A percentile compares a stretch with the other conserved stretches of the same genome.
These are phyloP conservation scores for Philaethria dido DNA, from an alignment of 2,888 invertebrate genomes.

Conservation along the genomic window DNA sequence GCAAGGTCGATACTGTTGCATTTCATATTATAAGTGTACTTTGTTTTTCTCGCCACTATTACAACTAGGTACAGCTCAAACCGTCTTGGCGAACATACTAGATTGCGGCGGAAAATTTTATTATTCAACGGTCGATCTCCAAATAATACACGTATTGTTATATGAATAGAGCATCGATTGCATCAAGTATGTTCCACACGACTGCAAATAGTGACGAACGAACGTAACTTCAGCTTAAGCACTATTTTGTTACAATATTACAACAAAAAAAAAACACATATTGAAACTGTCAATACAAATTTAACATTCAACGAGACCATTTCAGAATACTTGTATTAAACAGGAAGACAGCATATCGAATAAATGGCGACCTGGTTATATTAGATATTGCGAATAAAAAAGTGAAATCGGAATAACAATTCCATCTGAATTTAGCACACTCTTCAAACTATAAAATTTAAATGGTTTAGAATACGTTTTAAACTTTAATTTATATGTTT, in stretches of 20 bases:
- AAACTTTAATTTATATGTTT: neutral
- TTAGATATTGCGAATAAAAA: constrained; percentile 49
- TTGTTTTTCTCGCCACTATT: constrained; percentile 53
- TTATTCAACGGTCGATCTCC: constrained; percentile 38
- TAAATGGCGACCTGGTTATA: constrained; percentile 69
- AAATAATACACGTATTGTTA: constrained; percentile 44
- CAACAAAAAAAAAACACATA: constrained; percentile 22
- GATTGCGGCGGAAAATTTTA: constrained; percentile 40
- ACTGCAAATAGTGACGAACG: constrained; percentile 62
- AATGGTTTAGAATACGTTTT: constrained; percentile 1
- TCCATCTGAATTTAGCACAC: constrained; percentile 8
- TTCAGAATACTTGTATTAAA: neutral
- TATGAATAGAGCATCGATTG: constrained; percentile 55
- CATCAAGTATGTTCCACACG: constrained; percentile 47
- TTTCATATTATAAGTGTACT: constrained; percentile 54
- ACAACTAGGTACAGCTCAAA: constrained; percentile 52
- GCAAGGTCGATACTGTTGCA: constrained; percentile 76
- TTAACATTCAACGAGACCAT: constrained; percentile 1
- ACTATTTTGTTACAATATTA: constrained; percentile 28
- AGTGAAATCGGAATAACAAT: constrained; percentile 8
- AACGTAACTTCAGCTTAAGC: constrained; percentile 58
- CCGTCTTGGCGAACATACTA: constrained; percentile 41
- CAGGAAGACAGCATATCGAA: constrained; percentile 56
- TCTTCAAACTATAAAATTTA: neutral
- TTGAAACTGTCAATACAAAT: constrained; percentile 2